Base-by-base conservation (phyloP, 2,797 vertebrate genomes). In the Nannoperca obscura region DNA sequence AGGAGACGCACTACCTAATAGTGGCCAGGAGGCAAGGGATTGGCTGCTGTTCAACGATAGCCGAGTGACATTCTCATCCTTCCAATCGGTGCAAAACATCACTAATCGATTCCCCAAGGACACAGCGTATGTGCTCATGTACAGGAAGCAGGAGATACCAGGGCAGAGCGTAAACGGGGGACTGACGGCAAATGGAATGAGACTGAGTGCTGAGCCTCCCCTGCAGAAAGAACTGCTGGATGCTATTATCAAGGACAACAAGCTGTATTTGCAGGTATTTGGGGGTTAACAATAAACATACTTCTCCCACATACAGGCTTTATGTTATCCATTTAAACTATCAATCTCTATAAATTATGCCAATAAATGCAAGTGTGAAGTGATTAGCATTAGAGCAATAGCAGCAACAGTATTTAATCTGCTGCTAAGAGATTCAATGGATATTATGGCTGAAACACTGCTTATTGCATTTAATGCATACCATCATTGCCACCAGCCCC, bases 31-130 rank as follows among this genome's bases (percentile, higher is more conserved):
- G 81, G 93, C 95, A 24, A 96, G 84, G 80, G 97, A 99, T 38
- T 99, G 98, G 98, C 96, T 99, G 94, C 95, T 99, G 80, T 99
- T 99, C 93, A 99, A 99, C 88, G 98, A 99, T 83, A 99, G 97
- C 93, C 94, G 98, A 91, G 98, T 99, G 93, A 98, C 98, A 0
- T 99, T 97, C 94, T 97, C 98, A 70, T 98, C 97, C 70, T 97
- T 99, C 93, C 96, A 97, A 58, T 99, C 97, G n/a, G 97, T 99
- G 90, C 97, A 99, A 92, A 99, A 98, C 94, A 96, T 99, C 79
- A 99, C 98, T 4, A 97, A 95, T 90, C 96, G 97, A 71, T 99
- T 99, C 95, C 98, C 98, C 78, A 99, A 99, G 94, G 98, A 99
- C 94, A 99, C 98, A 2, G 98, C 97, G 38, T 99, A 99, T 82